A percentile compares a stretch with the other conserved stretches of the same genome.
phyloP scores from a whole-genome alignment of 2,797 vertebrate genomes.

The Chelon labrosus region DNA sequence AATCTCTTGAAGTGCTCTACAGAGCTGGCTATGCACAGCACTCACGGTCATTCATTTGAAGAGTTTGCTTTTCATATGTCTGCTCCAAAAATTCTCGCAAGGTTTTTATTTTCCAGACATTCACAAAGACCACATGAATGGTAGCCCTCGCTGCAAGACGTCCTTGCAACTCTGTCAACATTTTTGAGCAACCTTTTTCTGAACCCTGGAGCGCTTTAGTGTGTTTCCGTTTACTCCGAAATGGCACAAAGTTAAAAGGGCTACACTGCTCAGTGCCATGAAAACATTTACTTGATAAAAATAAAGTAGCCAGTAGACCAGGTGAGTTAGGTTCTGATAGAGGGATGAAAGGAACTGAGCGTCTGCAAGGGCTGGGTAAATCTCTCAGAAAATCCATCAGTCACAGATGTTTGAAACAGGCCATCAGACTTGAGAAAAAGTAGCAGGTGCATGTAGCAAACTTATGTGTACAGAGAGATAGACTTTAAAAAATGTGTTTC shows the following conservation, averaged over 20 bases:
- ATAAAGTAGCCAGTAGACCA: conserved; percentile 14
- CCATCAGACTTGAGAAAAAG: conserved; percentile 30
- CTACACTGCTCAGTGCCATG: conserved; percentile 50
- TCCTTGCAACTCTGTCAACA: conserved; percentile 1
- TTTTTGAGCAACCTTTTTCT: conserved; percentile 28
- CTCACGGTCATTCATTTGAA: conserved; percentile 20
- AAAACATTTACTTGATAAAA: conserved; percentile 34
- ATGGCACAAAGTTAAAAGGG: conserved; percentile 70
- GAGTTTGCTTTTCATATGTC: conserved; percentile 13
- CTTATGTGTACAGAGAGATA: conserved; percentile 3
- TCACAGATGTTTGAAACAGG: neutral
- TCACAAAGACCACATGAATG: conserved; percentile 43
- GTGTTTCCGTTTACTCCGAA: conserved; percentile 36
- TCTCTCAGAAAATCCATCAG: conserved; percentile 25
- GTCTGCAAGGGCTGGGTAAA: conserved; percentile 52
- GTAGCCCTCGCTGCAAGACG: conserved; percentile 8
- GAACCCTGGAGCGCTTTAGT: conserved; percentile 43
- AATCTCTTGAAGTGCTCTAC: conserved; percentile 50
- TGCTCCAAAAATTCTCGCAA: conserved; percentile 35
- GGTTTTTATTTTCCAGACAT: conserved; percentile 16
- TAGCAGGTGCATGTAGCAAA: conserved; percentile 74
- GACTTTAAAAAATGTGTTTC: neutral
- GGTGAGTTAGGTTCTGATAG: conserved; percentile 14
- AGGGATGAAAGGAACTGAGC: conserved; percentile 30
- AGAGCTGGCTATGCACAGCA: conserved; percentile 70